phyloP scores from a whole-genome alignment of 2,888 invertebrate genomes.

The Sarcophaga subvicina region DNA sequence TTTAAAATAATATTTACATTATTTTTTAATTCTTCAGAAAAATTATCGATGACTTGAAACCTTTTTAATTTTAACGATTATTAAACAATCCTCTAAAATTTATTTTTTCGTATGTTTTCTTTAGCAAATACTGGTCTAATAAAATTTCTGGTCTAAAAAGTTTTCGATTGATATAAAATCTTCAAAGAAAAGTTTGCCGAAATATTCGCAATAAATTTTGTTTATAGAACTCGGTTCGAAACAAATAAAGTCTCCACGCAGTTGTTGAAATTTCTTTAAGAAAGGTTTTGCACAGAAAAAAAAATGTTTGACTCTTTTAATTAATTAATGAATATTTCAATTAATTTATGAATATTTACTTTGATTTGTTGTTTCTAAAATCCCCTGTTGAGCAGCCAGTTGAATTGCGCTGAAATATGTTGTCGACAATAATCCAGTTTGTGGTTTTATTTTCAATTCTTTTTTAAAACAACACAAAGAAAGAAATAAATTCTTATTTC shows the following conservation, averaged over 20 bases:
- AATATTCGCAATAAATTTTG: too few relatives aligned
- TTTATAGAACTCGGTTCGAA: not conserved
- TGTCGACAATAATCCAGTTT: slow-evolving; percentile 62
- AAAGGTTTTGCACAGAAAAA: not conserved
- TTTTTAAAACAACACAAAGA: slow-evolving; percentile 1
- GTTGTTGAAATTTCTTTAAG: not conserved
- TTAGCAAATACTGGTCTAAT: too few relatives aligned
- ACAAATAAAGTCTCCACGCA: not conserved
- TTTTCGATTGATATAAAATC: too few relatives aligned
- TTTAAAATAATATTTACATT: too few relatives aligned
- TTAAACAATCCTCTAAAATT: too few relatives aligned
- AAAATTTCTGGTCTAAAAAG: too few relatives aligned
- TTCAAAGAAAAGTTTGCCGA: too few relatives aligned
- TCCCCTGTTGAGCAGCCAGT: not conserved
- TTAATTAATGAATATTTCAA: not conserved
- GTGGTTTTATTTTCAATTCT: slow-evolving; percentile 6
- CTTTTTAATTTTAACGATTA: too few relatives aligned
- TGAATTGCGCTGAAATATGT: slow-evolving; percentile 52
- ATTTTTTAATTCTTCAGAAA: too few relatives aligned
- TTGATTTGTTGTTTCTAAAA: not conserved
- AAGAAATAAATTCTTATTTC: not conserved
- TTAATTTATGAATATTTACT: not conserved
- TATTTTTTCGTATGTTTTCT: too few relatives aligned
- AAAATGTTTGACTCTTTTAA: not conserved
- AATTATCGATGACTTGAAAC: too few relatives aligned